phyloP scores from a whole-genome alignment of 1,140 invertebrate species.

The Drosophila fuyamai region DNA sequence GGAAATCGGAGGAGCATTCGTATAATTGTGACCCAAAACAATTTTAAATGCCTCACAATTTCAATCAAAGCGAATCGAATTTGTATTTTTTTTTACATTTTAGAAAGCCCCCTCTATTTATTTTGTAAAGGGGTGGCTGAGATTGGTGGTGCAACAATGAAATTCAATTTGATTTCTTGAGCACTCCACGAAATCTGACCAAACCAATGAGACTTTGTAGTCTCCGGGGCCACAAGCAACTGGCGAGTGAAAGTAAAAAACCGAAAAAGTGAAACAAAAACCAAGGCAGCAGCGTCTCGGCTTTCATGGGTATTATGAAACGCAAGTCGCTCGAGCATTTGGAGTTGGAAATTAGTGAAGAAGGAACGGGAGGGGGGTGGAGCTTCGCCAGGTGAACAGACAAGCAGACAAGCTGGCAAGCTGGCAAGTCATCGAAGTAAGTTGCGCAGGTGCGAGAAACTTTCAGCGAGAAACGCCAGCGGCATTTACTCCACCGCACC shows the following conservation, averaged over 20 bases:
- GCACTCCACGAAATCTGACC: slow-evolving; percentile 39
- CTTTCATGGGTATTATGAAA: slow-evolving; percentile 68
- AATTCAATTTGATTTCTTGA: slow-evolving; percentile 55
- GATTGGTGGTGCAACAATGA: slow-evolving; percentile 39
- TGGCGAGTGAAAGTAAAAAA: slow-evolving; percentile 40
- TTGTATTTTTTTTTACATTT: slow-evolving; percentile 35
- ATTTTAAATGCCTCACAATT: slow-evolving; percentile 57
- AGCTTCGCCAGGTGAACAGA: slow-evolving; percentile 19
- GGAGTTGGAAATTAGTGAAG: slow-evolving; percentile 28
- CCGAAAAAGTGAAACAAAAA: slow-evolving; percentile 53
- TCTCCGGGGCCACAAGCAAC: slow-evolving; percentile 11
- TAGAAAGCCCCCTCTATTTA: slow-evolving; percentile 42
- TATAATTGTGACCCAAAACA: slow-evolving; percentile 48
- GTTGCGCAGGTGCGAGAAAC: slow-evolving; percentile 58
- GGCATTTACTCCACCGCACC: slow-evolving; percentile 34
- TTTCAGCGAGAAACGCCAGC: slow-evolving; percentile 38
- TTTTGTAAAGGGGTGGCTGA: slow-evolving; percentile 12
- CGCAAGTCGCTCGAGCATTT: slow-evolving; percentile 47
- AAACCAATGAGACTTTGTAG: slow-evolving; percentile 7
- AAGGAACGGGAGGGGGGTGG: slow-evolving; percentile 5
- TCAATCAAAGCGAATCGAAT: slow-evolving; percentile 51
- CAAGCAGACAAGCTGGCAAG: slow-evolving; percentile 33
- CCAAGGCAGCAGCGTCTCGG: slow-evolving; percentile 38
- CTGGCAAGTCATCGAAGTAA: slow-evolving; percentile 48
- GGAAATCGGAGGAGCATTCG: slow-evolving; percentile 9